These are phyloP conservation scores for Simalia tracyae DNA, from an alignment of 2,797 vertebrate species.

Conservation along the genomic window DNA sequence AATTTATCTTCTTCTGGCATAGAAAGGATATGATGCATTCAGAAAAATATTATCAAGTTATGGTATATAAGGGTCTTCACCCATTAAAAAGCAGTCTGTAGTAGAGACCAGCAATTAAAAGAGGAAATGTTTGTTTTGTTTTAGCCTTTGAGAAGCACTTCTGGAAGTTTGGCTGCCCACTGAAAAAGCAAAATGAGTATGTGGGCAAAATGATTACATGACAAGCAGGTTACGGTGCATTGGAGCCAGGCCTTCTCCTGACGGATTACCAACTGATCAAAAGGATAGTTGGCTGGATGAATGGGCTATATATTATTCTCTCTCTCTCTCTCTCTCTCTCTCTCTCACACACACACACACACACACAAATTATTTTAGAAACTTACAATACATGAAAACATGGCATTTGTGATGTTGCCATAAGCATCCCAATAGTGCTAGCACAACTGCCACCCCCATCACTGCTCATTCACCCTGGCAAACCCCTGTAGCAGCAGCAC, in stretches of 20 bases:
- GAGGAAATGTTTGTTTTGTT: background rate
- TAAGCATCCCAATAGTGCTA: background rate
- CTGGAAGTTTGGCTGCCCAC: background rate
- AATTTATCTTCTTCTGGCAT: background rate
- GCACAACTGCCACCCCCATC: background rate
- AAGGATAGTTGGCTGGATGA: background rate
- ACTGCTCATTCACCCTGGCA: background rate
- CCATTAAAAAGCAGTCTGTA: background rate
- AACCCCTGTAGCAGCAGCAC: background rate
- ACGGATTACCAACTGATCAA: background rate
- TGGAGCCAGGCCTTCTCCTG: background rate
- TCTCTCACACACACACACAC: background rate
- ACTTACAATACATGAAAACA: background rate
- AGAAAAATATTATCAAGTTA: background rate
- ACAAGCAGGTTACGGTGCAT: background rate
- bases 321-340: no score
- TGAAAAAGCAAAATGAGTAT: background rate
- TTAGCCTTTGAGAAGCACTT: background rate
- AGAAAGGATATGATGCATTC: background rate
- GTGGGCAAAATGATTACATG: background rate
- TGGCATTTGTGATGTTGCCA: background rate
- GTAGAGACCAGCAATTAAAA: background rate
- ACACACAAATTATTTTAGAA: background rate
- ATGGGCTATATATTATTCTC: background rate
- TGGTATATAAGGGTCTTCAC: background rate